phyloP scores from a whole-genome alignment of 53 echinoderm and acorn worm genomes.

The Echinarachnius parma region DNA sequence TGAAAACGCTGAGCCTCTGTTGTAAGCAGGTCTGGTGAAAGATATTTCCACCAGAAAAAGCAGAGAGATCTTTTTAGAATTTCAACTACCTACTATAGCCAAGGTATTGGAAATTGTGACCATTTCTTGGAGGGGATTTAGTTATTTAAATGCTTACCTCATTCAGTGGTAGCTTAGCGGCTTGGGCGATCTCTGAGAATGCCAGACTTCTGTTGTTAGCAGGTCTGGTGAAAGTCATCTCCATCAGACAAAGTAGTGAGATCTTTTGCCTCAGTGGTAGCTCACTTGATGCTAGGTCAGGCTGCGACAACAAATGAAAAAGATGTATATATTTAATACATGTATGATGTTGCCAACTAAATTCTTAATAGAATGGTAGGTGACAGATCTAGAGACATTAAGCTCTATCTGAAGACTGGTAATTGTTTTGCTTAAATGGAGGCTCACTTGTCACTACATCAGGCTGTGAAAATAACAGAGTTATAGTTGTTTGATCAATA shows the following conservation, averaged over 20 bases:
- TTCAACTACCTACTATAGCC: no score
- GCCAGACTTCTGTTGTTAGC: constrained; percentile 83
- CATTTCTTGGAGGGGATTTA: no score
- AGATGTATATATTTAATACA: not conserved
- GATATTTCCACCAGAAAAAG: no score
- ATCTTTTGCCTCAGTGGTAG: constrained; percentile 87
- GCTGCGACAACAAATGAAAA: constrained; percentile 46
- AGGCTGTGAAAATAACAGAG: no score
- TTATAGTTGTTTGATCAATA: no score
- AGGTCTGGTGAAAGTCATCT: constrained; percentile 97
- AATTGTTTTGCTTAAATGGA: no score
- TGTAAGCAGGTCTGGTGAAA: constrained; percentile 88
- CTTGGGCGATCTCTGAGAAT: constrained; percentile 84
- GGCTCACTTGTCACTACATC: no score
- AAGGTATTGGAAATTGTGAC: no score
- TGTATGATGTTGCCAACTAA: not conserved
- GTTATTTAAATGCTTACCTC: constrained; percentile 79
- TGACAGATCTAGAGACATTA: no score
- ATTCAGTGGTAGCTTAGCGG: constrained; percentile 85
- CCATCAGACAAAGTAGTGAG: constrained; percentile 95
- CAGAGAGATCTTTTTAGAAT: no score
- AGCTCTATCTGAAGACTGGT: no score
- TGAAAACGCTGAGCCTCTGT: constrained; percentile 75
- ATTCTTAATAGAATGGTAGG: no score
- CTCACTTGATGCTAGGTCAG: constrained; percentile 87